Base-by-base conservation (phyloP, 1,140 invertebrate species). In the Amyelois transitella region DNA sequence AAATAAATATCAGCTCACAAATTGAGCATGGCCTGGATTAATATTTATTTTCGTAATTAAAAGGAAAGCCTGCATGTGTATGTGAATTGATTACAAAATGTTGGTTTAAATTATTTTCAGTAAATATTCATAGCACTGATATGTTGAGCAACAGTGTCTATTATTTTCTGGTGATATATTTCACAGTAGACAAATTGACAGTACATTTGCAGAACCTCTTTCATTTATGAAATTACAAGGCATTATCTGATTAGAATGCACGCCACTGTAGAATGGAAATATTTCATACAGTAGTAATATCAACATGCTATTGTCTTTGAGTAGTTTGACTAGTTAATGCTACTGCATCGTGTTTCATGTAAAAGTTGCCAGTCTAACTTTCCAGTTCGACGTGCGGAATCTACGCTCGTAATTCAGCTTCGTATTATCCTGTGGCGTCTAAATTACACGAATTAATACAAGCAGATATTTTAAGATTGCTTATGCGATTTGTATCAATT, bases 381-480 rank as follows among this genome's bases (percentile, higher is more conserved):
- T 6, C 10, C 10, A 32, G 8, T 32, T 60, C 43, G 58, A 10
- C 53, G 52, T 53, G 53, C 68, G 70, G 72, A 78, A 77, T 76
- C 67, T 72, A 51, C 73, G n/a, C n/a, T n/a, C n/a, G n/a, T n/a
- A n/a, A n/a, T n/a, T 75, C 65, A 62, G 66, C 64, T 77, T 74
- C 74, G 61, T 85, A 75, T 74, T 81, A 76, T 82, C 76, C 79
- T 77, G 75, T 74, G 69, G 71, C 76, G 75, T 82, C 81, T 77
- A 81, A 82, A 83, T 83, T 86, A 83, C 77, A 78, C 74, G 77
- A 82, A 79, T 86, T 82, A 83, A 81, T 79, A 77, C 71, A 63
- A 68, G 60, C 58, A 61, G 65, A 56, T 52, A 64, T 72, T 69
- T 66, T 62, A 57, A 48, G 72, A 66, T 32, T 32, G 25, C 25